Percentiles rank a stretch among this genome's conserved stretches.
Conservation (phyloP, 2,113 vertebrate species). For the Naja naja region DNA sequence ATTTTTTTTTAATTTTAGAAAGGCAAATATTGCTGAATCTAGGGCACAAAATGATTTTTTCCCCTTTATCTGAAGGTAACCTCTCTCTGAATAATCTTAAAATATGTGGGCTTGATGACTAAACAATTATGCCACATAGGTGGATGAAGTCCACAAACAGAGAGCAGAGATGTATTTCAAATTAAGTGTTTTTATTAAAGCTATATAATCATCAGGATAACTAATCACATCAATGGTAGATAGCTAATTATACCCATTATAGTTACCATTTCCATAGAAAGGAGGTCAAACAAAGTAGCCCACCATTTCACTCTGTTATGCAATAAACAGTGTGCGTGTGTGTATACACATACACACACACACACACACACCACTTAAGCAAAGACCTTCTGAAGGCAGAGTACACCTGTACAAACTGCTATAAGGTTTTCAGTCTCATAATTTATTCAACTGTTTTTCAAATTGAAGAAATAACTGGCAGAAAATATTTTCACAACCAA, state of each 20-base stretch:
- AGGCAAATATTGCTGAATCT: slow-evolving; percentile 56
- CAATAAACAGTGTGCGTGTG: slow-evolving; percentile 53
- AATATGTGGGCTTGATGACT: slow-evolving; percentile 65
- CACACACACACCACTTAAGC: background rate
- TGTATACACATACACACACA: no score
- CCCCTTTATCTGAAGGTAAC: slow-evolving; percentile 73
- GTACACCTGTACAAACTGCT: background rate
- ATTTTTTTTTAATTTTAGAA: slow-evolving; percentile 42
- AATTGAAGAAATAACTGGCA: slow-evolving; percentile 23
- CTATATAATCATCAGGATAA: slow-evolving; percentile 73
- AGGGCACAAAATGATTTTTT: slow-evolving; percentile 73
- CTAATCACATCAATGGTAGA: slow-evolving; percentile 76
- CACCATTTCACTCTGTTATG: slow-evolving; percentile 50
- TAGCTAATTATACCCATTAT: slow-evolving; percentile 81
- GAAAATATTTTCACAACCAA: slow-evolving; percentile 17
- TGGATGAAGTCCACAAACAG: slow-evolving; percentile 43
- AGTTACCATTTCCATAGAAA: slow-evolving; percentile 70
- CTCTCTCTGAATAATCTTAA: slow-evolving; percentile 63
- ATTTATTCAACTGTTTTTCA: slow-evolving; percentile 12
- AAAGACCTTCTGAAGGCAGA: slow-evolving; percentile 42
- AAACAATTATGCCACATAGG: slow-evolving; percentile 74
- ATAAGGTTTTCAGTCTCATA: slow-evolving; percentile 37
- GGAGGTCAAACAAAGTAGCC: slow-evolving; percentile 68
- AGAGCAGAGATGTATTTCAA: slow-evolving; percentile 67
- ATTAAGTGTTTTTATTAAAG: slow-evolving; percentile 77